Evolutionary conservation across 2,888 invertebrate species (phyloP).

Genomic region (Acleris emargana): DNA sequence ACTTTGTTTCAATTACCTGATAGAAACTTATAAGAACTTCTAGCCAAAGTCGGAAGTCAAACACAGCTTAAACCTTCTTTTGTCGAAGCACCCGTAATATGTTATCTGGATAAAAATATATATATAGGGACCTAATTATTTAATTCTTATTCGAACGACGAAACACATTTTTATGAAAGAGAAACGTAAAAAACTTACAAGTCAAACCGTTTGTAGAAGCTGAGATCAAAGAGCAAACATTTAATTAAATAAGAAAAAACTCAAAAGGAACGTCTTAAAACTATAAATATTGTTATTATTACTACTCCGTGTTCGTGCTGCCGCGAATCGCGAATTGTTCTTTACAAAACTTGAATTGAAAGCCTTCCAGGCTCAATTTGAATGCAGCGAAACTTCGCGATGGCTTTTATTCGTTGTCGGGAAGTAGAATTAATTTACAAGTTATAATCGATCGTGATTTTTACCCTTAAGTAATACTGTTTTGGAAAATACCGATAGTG

Average conservation of each 20-base stretch:
- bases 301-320: conserved; percentile 50
- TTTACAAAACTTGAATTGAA: conserved; percentile 74
- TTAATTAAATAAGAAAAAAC: conserved; percentile 17
- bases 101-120: no score
- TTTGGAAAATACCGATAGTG: no score
- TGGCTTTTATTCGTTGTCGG: conserved; percentile 73
- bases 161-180: no score
- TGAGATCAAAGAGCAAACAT: conserved; percentile 13
- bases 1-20: no score
- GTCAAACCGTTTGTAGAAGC: background rate
- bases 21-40: no score
- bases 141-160: no score
- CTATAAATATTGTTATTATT: conserved; percentile 56
- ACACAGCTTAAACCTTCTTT: no score
- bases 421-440: conserved; percentile 73
- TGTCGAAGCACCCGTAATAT: no score
- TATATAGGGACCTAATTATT: no score
- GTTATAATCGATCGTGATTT: conserved; percentile 62
- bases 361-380: conserved; percentile 72
- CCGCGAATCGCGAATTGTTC: conserved; percentile 64
- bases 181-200: background rate
- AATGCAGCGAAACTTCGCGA: conserved; percentile 75
- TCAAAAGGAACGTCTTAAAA: conserved; percentile 39
- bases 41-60: no score
- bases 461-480: conserved; percentile 40